Percentiles rank a stretch among this genome's conserved stretches.
Evolutionary conservation across 2,113 vertebrate genomes (phyloP).

Genomic region (Poeciliopsis prolifica): DNA sequence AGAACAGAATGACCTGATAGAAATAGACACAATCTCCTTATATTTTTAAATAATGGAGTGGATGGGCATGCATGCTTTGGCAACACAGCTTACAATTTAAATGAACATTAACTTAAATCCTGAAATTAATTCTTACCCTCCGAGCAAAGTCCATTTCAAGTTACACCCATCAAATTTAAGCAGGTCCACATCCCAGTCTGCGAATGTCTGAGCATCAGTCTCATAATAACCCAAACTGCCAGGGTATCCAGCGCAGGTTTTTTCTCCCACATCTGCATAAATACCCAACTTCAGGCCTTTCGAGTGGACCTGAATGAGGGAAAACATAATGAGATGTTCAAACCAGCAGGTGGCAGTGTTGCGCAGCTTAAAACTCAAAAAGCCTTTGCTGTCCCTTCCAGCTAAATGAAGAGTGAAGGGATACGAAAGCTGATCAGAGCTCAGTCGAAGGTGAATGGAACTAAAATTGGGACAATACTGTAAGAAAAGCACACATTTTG

Average conservation of each 20-base stretch:
- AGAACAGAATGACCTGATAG: neutral
- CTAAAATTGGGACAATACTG: too few relatives aligned
- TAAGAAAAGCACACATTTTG: too few relatives aligned
- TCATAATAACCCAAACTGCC: conserved; percentile 89
- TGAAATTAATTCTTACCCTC: conserved; percentile 78
- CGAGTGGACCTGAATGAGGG: conserved; percentile 84
- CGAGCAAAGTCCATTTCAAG: conserved; percentile 76
- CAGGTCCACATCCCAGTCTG: conserved; percentile 92
- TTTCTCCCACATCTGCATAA: conserved; percentile 88
- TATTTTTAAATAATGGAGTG: neutral
- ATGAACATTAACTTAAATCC: neutral
- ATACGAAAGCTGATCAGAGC: too few relatives aligned
- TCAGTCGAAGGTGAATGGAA: too few relatives aligned
- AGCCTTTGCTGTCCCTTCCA: neutral
- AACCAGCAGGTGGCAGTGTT: conserved; percentile 69
- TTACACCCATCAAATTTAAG: conserved; percentile 95
- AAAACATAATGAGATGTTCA: neutral
- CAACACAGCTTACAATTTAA: neutral
- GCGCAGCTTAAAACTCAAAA: conserved; percentile 10
- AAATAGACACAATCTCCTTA: too few relatives aligned
- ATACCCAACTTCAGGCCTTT: conserved; percentile 93
- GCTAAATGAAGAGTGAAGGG: neutral
- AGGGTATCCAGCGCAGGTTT: conserved; percentile 89
- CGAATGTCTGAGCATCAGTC: conserved; percentile 91
- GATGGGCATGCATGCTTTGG: too few relatives aligned